Conservation (phyloP, 2,113 vertebrate genomes). For the Megaptera novaeangliae region DNA sequence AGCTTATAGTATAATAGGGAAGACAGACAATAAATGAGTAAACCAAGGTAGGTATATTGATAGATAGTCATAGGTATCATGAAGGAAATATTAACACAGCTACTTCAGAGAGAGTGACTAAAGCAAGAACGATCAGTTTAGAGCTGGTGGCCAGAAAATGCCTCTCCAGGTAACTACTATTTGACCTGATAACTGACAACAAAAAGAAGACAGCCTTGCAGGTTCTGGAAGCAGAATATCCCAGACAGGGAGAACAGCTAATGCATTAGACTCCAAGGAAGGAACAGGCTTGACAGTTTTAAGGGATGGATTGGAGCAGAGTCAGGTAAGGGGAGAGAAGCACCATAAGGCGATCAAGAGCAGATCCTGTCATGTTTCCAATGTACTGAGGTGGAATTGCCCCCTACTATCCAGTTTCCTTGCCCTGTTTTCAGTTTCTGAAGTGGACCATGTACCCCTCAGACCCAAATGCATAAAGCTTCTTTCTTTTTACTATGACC, state of each 20-base stretch:
- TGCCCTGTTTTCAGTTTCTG: neutral
- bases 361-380: neutral
- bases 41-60: neutral
- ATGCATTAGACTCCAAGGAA: neutral
- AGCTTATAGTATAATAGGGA: neutral
- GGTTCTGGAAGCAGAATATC: neutral
- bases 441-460: neutral
- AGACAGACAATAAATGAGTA: neutral
- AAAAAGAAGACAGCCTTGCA: neutral
- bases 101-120: too few species aligned
- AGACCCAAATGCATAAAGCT: neutral
- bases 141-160: neutral
- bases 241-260: neutral
- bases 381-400: neutral
- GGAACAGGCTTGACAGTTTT: neutral
- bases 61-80: too few species aligned
- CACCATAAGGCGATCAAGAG: too few species aligned
- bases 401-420: neutral
- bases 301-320: neutral
- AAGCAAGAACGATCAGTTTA: fast-evolving
- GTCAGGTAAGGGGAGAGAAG: neutral
- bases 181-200: neutral
- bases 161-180: neutral
- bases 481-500: neutral
- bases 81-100: neutral